Evolutionary conservation across 1,140 invertebrate species (phyloP), one percentile per base, ranked within the genome.

Genomic region (Fopius arisanus): DNA sequence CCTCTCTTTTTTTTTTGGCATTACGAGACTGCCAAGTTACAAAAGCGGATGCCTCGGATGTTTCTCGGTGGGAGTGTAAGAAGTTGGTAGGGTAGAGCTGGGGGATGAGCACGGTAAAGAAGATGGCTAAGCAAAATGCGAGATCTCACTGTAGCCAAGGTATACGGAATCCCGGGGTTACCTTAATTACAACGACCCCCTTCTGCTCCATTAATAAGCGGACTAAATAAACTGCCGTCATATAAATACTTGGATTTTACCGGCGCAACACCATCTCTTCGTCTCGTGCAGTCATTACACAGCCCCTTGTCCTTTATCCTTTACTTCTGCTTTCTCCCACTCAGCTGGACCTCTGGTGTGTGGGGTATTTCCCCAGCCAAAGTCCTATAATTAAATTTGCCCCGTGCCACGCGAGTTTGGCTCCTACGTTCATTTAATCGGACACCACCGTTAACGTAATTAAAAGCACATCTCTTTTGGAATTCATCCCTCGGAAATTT

Each of bases 391-490:
- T 87, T 85, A 86, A 86, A 85, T 85, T 84, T 82, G 75, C 79
- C 80, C 78, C 67, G 78, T 77, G 79, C 80, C 77, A 75, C 78
- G 77, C 75, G 77, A 80, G 73, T 81, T 79, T 78, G 76, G 78
- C 75, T 81, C 78, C 74, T 82, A 76, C 79, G 80, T 85, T 84
- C 81, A 81, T 86, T 85, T 83, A 84, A 85, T 85, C 82, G 82
- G 80, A 83, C 81, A 82, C 80, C 79, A 71, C 73, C 78, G 81
- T 82, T 80, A 78, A 78, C 81, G 82, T 86, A 85, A 86, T 86
- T 85, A 85, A 86, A 84, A 85, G 82, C 83, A 81, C 82, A 83
- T 85, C 83, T 84, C 83, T 83, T 82, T 82, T 74, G 80, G 78
- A 80, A 82, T 82, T 81, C 79, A 74, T 77, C 75, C 76, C 75